Base-by-base conservation (phyloP, 1,140 invertebrate species). In the Zaprionus ghesquierei region DNA sequence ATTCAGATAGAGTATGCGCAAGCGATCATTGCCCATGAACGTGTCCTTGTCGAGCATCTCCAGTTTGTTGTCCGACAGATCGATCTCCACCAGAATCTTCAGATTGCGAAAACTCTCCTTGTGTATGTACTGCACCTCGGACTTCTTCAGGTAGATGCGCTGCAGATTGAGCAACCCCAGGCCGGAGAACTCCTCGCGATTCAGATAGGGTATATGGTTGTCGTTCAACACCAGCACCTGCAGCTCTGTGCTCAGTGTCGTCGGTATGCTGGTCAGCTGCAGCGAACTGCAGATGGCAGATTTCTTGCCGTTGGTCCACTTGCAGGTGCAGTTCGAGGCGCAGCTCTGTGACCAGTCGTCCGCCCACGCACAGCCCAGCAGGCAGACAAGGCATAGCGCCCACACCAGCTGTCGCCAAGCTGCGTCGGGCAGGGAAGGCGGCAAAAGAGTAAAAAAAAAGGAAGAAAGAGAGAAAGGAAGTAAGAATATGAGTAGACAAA, bases 301-400 rank as follows among this genome's bases (percentile, higher is more conserved):
- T 84, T 97, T 97, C 92, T 97, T 97, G 25, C 97, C 97, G 13
- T 95, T 96, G 13, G 95, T 95, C 97, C 97, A 98, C 92, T 97
- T 97, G 93, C 97, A 98, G 70, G 94, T 94, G 91, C 97, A 98
- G 60, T 95, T 95, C 44, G 96, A 96, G 90, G 90, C 85, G 70
- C 97, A 97, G 65, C 87, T 92, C 81, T 96, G 95, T 12, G 95
- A 96, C 96, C 96, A 97, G 90, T 97, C 96, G 58, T 94, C 94
- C 63, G 93, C 93, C 53, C 93, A 94, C 13, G 92, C 92, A 62
- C 93, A 93, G 12, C 87, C 80, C 8, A 92, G 89, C 38, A 84
- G 71, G 49, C 75, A 58, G 15, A 92, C 90, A 54, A 84, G 62
- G 61, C 73, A 68, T n/a, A 90, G 15, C 6, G 68, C 27, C 55